Conservation (phyloP, 2,797 vertebrate genomes). For the Meda fulgida region DNA sequence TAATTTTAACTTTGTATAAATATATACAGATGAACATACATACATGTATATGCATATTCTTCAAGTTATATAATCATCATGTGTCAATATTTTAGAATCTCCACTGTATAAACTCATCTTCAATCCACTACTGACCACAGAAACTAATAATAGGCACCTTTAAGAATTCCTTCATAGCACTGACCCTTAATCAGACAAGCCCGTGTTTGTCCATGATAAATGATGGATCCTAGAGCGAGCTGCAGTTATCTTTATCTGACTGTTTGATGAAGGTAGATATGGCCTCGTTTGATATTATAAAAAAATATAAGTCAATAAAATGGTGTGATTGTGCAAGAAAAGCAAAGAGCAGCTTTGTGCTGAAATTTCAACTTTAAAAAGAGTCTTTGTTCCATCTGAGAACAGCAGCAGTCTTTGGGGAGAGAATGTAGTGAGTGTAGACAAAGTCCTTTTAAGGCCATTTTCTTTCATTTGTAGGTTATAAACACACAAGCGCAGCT, state of each 20-base stretch:
- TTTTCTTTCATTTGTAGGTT: slow-evolving; percentile 5
- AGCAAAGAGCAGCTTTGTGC: neutral
- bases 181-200: neutral
- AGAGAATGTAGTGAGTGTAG: neutral
- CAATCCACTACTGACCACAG: neutral
- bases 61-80: neutral
- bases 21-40: neutral
- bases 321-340: slow-evolving; percentile 20
- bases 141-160: slow-evolving; percentile 12
- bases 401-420: slow-evolving; percentile 1
- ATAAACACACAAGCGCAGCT: neutral
- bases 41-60: slow-evolving; percentile 18
- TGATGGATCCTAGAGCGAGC: neutral
- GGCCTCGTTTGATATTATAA: slow-evolving; percentile 24
- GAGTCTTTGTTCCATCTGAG: neutral
- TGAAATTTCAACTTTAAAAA: neutral
- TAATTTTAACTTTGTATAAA: slow-evolving; percentile 22
- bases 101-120: slow-evolving; percentile 1
- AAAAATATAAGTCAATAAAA: slow-evolving; percentile 19
- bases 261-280: slow-evolving; percentile 20
- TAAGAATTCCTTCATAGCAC: neutral
- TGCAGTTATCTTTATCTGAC: neutral
- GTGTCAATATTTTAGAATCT: neutral
- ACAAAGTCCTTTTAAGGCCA: neutral
- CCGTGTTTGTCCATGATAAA: slow-evolving; percentile 18